These are phyloP conservation scores for Embidobia sp. DNA, from an alignment of 2,888 invertebrate genomes.

Conservation along the genomic window DNA sequence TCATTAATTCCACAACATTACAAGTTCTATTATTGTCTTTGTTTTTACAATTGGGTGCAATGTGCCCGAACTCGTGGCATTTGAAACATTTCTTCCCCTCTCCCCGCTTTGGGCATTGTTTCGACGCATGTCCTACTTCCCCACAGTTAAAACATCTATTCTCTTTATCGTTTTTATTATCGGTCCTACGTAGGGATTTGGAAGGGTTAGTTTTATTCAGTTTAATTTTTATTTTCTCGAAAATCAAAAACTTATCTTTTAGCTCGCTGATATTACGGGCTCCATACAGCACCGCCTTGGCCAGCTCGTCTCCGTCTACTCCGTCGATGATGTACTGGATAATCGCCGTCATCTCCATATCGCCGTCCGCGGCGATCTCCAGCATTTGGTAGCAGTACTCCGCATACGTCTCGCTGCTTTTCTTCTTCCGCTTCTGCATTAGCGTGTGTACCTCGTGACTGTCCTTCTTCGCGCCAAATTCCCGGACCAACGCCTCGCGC, in stretches of 20 bases:
- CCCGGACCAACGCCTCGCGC: conserved; percentile 20
- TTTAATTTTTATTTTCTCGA: conserved; percentile 44
- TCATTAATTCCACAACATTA: not conserved
- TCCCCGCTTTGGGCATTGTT: conserved; percentile 11
- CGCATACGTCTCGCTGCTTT: conserved; percentile 42
- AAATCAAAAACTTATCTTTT: conserved; percentile 48
- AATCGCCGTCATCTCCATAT: conserved; percentile 59
- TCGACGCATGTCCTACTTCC: not conserved
- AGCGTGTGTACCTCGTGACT: conserved; percentile 40
- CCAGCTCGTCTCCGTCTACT: conserved; percentile 50
- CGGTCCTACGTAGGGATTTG: not conserved
- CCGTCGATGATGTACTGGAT: conserved; percentile 65
- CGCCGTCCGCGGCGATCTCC: conserved; percentile 55
- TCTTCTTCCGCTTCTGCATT: conserved; percentile 43
- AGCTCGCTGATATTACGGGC: conserved; percentile 24
- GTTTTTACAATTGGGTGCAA: conserved; percentile 4
- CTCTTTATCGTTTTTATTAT: not conserved
- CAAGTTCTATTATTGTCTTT: conserved; percentile 6
- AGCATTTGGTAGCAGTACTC: conserved; percentile 65
- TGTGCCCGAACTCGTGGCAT: conserved; percentile 22
- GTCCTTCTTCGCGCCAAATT: conserved; percentile 51
- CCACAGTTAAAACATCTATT: conserved; percentile 32
- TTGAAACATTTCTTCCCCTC: conserved; percentile 17
- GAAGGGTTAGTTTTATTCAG: not conserved
- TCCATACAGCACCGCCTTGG: conserved; percentile 52